A percentile compares a stretch with the other conserved stretches of the same genome.
phyloP scores from a whole-genome alignment of 2,113 vertebrate species.

The Nothobranchius furzeri region DNA sequence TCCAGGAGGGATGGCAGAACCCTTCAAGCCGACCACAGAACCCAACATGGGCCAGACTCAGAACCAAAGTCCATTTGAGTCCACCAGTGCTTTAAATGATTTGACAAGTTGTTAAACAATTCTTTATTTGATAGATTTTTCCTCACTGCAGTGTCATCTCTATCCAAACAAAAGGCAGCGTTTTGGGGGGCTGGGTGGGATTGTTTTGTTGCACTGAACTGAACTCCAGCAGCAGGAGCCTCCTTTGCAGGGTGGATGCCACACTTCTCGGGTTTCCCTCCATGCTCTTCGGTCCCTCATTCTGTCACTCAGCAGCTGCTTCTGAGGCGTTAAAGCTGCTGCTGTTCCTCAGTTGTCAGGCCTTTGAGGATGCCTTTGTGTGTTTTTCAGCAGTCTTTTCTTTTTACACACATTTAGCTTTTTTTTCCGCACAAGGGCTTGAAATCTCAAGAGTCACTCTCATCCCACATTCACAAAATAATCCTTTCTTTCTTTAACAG shows the following conservation, averaged over 20 bases:
- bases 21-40: too few species aligned
- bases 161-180: constrained; percentile 13
- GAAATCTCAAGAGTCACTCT: constrained; percentile 8
- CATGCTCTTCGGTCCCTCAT: constrained; percentile 14
- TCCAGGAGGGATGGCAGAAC: too few species aligned
- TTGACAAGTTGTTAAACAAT: too few species aligned
- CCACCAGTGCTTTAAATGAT: not conserved
- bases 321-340: constrained; percentile 55
- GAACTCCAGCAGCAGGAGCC: constrained; percentile 32
- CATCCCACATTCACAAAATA: constrained; percentile 3
- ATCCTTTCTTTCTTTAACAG: too few species aligned
- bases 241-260: constrained; percentile 9
- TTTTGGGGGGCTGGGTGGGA: not conserved
- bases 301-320: constrained; percentile 60
- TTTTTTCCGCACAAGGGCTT: constrained; percentile 16
- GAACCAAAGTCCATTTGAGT: too few species aligned
- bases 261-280: constrained; percentile 51
- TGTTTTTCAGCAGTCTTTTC: constrained; percentile 11
- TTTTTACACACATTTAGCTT: constrained; percentile 22
- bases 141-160: not conserved
- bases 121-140: not conserved
- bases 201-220: not conserved
- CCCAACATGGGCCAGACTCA: too few species aligned
- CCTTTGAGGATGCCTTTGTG: constrained; percentile 3
- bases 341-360: constrained; percentile 26